phyloP scores from a whole-genome alignment of 2,113 vertebrate species.

The Aramus guarauna region DNA sequence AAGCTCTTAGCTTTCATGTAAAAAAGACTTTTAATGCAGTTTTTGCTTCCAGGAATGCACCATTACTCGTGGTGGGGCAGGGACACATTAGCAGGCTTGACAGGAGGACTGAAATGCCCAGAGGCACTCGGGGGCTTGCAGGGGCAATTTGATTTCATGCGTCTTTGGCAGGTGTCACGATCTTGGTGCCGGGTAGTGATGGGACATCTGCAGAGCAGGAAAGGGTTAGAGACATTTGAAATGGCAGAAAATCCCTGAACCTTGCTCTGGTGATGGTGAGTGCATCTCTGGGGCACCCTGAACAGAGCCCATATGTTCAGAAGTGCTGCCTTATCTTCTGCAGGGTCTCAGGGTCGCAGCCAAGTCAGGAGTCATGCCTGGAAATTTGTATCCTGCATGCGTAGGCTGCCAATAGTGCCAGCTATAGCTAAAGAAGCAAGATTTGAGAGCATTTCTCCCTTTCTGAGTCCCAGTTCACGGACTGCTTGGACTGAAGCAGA shows the following conservation, averaged over 20 bases:
- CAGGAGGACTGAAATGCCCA: neutral
- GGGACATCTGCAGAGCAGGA: neutral
- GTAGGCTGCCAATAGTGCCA: neutral
- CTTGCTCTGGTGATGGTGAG: neutral
- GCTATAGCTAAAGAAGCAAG: neutral
- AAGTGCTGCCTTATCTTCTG: neutral
- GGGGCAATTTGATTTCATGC: neutral
- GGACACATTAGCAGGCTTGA: neutral
- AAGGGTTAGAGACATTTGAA: neutral
- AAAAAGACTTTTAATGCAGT: slow-evolving; percentile 20
- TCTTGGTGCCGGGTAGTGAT: neutral
- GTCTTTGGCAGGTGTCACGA: neutral
- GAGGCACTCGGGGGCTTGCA: neutral
- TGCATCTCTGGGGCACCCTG: neutral
- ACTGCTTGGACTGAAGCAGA: neutral
- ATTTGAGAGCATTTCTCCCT: neutral
- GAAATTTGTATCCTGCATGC: neutral
- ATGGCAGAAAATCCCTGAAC: neutral
- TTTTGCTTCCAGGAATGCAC: slow-evolving; percentile 44
- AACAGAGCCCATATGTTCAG: neutral
- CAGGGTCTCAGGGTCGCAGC: neutral
- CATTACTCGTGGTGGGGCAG: neutral
- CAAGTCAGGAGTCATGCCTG: neutral
- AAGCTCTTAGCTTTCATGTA: slow-evolving; percentile 23
- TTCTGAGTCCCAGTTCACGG: neutral